Conservation (phyloP, 1,140 invertebrate genomes). For the Hetaerina americana region DNA sequence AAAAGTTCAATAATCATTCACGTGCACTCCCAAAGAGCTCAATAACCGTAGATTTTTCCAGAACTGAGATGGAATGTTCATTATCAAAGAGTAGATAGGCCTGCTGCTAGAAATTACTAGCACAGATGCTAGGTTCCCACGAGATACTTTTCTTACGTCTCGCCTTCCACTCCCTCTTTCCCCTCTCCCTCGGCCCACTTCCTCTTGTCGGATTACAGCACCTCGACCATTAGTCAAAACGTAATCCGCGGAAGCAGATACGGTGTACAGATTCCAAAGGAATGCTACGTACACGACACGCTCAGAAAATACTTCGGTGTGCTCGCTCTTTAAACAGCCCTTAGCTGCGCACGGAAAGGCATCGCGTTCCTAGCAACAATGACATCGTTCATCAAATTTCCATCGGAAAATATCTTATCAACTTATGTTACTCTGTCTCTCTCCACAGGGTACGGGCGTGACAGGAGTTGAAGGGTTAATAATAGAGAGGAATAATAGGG, state of each 20-base stretch:
- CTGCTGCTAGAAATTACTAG: too few relatives aligned
- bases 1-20: too few relatives aligned
- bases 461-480: too few relatives aligned
- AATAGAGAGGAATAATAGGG: too few relatives aligned
- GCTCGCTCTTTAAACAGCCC: neutral
- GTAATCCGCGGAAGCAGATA: neutral
- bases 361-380: neutral
- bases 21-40: too few relatives aligned
- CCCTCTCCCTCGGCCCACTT: neutral
- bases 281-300: neutral
- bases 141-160: too few relatives aligned
- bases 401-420: neutral
- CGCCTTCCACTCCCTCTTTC: neutral
- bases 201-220: neutral
- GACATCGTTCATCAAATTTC: neutral
- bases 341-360: neutral
- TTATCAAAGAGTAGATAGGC: too few relatives aligned
- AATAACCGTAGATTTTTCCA: too few relatives aligned
- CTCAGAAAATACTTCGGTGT: neutral
- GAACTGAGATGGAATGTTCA: too few relatives aligned
- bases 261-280: neutral
- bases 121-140: too few relatives aligned
- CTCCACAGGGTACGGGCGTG: too few relatives aligned
- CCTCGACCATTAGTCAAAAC: neutral
- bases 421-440: too few relatives aligned